Percentiles rank a stretch among this genome's conserved stretches.
phyloP scores from a whole-genome alignment of 2,888 invertebrate species.

The Cremastobaeus sp. region DNA sequence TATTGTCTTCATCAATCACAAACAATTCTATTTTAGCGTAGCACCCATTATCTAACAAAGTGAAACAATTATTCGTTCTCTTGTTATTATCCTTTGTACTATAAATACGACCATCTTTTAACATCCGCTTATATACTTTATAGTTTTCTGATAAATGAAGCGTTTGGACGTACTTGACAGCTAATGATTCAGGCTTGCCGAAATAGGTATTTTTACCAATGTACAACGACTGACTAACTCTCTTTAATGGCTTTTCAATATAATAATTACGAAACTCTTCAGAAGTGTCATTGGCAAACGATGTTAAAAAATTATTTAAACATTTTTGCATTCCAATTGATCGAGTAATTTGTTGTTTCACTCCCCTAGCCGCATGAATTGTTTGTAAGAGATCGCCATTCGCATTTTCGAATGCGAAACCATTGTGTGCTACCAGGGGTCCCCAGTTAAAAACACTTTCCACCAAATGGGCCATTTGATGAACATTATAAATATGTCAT shows the following conservation, averaged over 20 bases:
- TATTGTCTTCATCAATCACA: background rate
- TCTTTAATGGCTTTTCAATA: background rate
- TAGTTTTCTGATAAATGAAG: background rate
- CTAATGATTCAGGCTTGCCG: background rate
- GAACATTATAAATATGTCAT: too few relatives aligned
- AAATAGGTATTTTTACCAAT: background rate
- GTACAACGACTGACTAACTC: too few relatives aligned
- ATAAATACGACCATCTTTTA: background rate
- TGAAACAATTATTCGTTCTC: background rate
- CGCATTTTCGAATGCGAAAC: slow-evolving; percentile 53
- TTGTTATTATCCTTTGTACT: background rate
- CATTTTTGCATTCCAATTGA: background rate
- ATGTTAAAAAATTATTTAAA: background rate
- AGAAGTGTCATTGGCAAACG: too few relatives aligned
- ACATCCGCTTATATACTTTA: background rate
- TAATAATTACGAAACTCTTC: background rate
- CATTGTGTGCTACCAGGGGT: too few relatives aligned
- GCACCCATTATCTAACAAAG: too few relatives aligned
- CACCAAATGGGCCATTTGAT: too few relatives aligned
- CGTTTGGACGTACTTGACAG: background rate
- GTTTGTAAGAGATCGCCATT: slow-evolving; percentile 41
- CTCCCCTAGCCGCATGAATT: slow-evolving; percentile 39
- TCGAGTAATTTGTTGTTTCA: slow-evolving; percentile 34
- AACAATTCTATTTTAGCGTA: background rate
- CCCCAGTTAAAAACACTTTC: too few relatives aligned